Evolutionary conservation across 1,140 invertebrate species (phyloP), one percentile per base, ranked within the genome.

Genomic region (Calliopsis andreniformis): DNA sequence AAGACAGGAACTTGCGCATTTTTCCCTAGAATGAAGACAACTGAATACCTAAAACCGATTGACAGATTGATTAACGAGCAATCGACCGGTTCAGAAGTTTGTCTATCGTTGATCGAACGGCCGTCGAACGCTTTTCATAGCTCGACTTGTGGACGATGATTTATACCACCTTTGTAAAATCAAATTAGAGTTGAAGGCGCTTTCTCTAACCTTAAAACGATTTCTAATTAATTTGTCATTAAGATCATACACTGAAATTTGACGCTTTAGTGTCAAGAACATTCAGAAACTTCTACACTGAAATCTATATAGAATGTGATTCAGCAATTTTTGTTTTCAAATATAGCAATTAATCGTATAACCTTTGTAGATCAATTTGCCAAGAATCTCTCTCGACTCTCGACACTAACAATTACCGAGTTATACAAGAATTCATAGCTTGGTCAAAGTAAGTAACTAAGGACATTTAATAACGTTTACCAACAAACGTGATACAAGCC

Each of bases 51-150:
- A 2, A 4, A 3, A 8, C 12, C 12, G 56, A 49, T 47, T 49
- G 56, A 71, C 56, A 71, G 56, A 28, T 61, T 71, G 56, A 71
- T 71, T 71, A 71, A 71, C 68, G 68, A 71, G 30, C 28, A 49
- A 62, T 71, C 56, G 55, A 39, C 30, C 23, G 14, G 42, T 45
- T 42, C 39, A 45, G 67, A 16, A 30, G 51, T 28, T 45, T 39
- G 25, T 58, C 67, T 69, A 42, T 58, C 25, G 18, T 20, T 59
- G 49, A 68, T 42, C 47, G 64, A 51, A 18, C 47, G 47, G 18
- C 32, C 45, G 23, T 14, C 30, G 28, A 61, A 49, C 14, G 56
- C 12, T 62, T 71, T 49, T 28, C 56, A 47, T 23, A 16, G 10
- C 6, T 3, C 30, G 20, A 0, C 14, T 49, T 42, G 18, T 56